These are phyloP conservation scores for Celastrina argiolus DNA, from an alignment of 2,888 invertebrate genomes.

Conservation along the genomic window DNA sequence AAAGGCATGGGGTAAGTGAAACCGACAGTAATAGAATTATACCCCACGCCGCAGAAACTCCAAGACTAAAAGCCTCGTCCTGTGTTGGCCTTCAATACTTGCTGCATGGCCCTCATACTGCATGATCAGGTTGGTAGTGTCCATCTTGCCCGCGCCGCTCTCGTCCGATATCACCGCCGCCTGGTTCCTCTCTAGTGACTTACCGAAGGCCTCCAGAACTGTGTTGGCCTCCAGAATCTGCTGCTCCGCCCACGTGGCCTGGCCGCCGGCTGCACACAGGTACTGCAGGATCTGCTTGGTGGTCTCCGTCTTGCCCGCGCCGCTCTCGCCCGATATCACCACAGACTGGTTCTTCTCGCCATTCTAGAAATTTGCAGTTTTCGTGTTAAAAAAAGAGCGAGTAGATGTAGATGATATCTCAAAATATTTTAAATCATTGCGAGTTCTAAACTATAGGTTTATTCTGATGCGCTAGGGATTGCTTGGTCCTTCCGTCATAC, in stretches of 20 bases:
- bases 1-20: too few species aligned
- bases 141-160: slow-evolving; percentile 95
- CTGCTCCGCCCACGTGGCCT: slow-evolving; percentile 93
- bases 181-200: slow-evolving; percentile 37
- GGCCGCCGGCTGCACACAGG: slow-evolving; percentile 88
- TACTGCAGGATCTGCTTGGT: slow-evolving; percentile 95
- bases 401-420: too few species aligned
- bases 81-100: slow-evolving; percentile 95
- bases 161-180: too few species aligned
- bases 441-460: too few species aligned
- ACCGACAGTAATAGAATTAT: too few species aligned
- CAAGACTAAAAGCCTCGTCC: slow-evolving; percentile 92
- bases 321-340: slow-evolving; percentile 95
- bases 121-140: slow-evolving; percentile 93
- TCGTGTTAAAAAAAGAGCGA: neutral
- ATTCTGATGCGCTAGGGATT: too few species aligned
- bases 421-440: too few species aligned
- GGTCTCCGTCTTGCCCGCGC: slow-evolving; percentile 95
- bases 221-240: slow-evolving; percentile 96
- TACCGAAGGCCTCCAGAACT: slow-evolving; percentile 94
- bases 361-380: slow-evolving; percentile 43
- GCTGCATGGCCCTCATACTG: slow-evolving; percentile 97
- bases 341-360: slow-evolving; percentile 84
- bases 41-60: too few species aligned
- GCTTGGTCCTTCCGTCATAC: too few species aligned